Evolutionary conservation across 2,888 invertebrate genomes (phyloP).

Genomic region (Gandaritis pyraliata): DNA sequence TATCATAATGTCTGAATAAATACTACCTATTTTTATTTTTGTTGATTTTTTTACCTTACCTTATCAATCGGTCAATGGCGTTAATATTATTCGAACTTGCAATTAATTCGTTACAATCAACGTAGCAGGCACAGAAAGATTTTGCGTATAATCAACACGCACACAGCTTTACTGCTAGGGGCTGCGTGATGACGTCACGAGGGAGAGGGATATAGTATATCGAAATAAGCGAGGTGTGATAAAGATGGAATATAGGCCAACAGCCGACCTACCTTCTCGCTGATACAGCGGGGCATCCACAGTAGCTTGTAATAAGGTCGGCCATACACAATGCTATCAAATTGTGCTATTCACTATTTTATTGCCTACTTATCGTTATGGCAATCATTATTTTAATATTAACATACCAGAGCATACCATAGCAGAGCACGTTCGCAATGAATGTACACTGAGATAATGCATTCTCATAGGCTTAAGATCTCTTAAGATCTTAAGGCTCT

Average conservation of each 20-base stretch:
- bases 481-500: no score
- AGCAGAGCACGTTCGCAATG: no score
- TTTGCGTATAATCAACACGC: conserved; percentile 61
- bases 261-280: conserved; percentile 78
- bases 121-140: conserved; percentile 44
- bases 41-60: no score
- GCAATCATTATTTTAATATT: background rate
- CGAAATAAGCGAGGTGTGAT: conserved; percentile 46
- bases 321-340: conserved; percentile 50
- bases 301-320: conserved; percentile 68
- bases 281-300: conserved; percentile 70
- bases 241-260: conserved; percentile 79
- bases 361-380: conserved; percentile 23
- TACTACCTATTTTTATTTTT: no score
- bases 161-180: conserved; percentile 58
- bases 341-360: conserved; percentile 52
- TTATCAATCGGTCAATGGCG: background rate
- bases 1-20: no score
- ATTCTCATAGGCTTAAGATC: no score
- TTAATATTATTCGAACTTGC: conserved; percentile 14
- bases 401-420: no score
- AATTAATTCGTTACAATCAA: conserved; percentile 56
- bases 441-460: no score
- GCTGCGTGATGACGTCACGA: conserved; percentile 79
- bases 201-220: conserved; percentile 55